Evolutionary conservation across 1,140 invertebrate genomes (phyloP), one percentile per base, ranked within the genome.

Genomic region (Acyrthosiphon pisum): DNA sequence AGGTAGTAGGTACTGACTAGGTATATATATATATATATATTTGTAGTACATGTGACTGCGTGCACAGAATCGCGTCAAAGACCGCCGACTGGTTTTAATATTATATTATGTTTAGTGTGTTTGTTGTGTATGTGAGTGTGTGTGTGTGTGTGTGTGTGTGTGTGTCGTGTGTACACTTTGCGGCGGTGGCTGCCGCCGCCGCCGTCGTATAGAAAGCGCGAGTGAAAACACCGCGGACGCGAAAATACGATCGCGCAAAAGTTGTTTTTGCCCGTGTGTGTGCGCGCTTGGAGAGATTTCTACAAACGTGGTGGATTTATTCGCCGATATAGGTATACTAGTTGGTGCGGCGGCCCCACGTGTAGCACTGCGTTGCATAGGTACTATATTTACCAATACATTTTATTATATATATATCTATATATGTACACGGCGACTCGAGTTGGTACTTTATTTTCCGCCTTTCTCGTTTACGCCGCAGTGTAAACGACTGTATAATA

Each of bases 181-280:
- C 35, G 3, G 22, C 50, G 22, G 35, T 18, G 22, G 48, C 11
- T 56, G 48, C 35, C 3, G 22, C 50, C n/a, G 35, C 30, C 35
- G 48, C 11, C 44, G n/a, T 20, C 53, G 26, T 90, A 41, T 86
- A 90, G 89, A 90, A 90, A 90, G 89, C 89, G 53, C 56, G 89
- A 90, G 89, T 90, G 89, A 90, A 90, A 90, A 60, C 41, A 90
- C 48, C 26, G 11, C 56, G 56, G 8, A 53, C 87, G 41, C 20
- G 14, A 37, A 89, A 48, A 89, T 56, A 56, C 20, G 50, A 53
- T 41, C 37, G 26, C 89, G 37, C 89, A 90, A 90, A 90, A 68
- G 89, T 90, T 90, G 89, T 90, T 44, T 60, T 18, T 44, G 46
- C 22, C 20, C 35, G 35, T 37, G 35, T 60, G 20, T 37, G 23